Conservation (phyloP, 1,140 invertebrate genomes). For the Pachypeltis micranthus region DNA sequence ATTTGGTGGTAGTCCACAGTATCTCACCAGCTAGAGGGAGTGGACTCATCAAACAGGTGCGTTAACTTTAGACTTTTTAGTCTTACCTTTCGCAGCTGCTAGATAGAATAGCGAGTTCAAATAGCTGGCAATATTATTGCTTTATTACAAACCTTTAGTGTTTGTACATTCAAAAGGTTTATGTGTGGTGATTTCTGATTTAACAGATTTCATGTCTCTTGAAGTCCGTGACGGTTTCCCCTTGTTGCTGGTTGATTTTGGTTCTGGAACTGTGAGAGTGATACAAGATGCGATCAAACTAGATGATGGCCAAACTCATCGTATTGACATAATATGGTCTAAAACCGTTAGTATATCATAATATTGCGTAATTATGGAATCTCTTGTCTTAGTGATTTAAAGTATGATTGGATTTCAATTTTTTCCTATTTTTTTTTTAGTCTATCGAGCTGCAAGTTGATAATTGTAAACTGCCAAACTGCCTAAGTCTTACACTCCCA, state of each 20-base stretch:
- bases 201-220: conserved; percentile 85
- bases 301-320: conserved; percentile 64
- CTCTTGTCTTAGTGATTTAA: too few species aligned
- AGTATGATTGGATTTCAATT: not conserved
- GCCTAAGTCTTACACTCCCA: conserved; percentile 55
- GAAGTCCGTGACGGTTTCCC: conserved; percentile 78
- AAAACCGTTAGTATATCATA: conserved; percentile 39
- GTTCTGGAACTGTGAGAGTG: conserved; percentile 61
- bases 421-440: conserved; percentile 33
- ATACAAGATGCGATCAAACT: conserved; percentile 61
- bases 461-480: conserved; percentile 55
- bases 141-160: too few species aligned
- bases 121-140: too few species aligned
- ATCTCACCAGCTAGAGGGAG: too few species aligned
- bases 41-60: too few species aligned
- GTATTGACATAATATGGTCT: conserved; percentile 65
- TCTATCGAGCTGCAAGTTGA: conserved; percentile 64
- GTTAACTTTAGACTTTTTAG: too few species aligned
- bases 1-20: too few species aligned
- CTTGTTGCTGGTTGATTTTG: conserved; percentile 77
- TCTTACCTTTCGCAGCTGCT: too few species aligned
- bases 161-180: too few species aligned
- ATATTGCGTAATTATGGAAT: not conserved
- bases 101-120: too few species aligned
- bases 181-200: too few species aligned